phyloP scores from a whole-genome alignment of 2,797 vertebrate species.

The Arnoldichthys spilopterus region DNA sequence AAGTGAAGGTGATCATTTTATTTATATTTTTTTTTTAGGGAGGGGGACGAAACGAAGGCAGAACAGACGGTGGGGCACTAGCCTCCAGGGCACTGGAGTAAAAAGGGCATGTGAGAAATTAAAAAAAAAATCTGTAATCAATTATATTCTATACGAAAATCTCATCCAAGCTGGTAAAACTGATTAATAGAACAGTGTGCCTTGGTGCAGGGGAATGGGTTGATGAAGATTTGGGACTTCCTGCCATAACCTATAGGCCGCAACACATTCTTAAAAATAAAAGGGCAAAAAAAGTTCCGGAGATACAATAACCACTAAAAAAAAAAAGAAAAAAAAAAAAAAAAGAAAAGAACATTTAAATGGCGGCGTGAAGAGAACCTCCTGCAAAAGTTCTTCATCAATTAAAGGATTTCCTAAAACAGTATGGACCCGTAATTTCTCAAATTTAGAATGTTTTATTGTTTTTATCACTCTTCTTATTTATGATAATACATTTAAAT shows the following conservation, averaged over 20 bases:
- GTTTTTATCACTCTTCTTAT: too few relatives aligned
- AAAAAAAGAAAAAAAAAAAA: not conserved
- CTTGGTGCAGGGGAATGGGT: not conserved
- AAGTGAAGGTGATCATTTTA: too few relatives aligned
- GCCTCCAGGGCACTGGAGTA: too few relatives aligned
- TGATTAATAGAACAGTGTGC: not conserved
- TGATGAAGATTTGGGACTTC: not conserved
- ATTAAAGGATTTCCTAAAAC: not conserved
- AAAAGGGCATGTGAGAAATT: too few relatives aligned
- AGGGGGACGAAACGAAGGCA: too few relatives aligned
- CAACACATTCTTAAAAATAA: not conserved
- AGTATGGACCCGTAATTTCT: too few relatives aligned
- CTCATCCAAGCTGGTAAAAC: not conserved
- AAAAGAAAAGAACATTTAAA: not conserved
- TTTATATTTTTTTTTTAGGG: too few relatives aligned
- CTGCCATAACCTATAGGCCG: not conserved
- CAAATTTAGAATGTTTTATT: not conserved
- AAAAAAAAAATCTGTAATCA: too few relatives aligned
- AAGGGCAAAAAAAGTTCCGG: not conserved
- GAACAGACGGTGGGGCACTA: too few relatives aligned
- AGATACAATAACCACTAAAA: not conserved
- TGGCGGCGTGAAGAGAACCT: too few relatives aligned
- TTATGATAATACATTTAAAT: too few relatives aligned
- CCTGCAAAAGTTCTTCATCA: not conserved
- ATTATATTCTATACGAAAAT: not conserved